Evolutionary conservation across 1,140 invertebrate species (phyloP).

Genomic region (Meloidogyne chitwoodi): DNA sequence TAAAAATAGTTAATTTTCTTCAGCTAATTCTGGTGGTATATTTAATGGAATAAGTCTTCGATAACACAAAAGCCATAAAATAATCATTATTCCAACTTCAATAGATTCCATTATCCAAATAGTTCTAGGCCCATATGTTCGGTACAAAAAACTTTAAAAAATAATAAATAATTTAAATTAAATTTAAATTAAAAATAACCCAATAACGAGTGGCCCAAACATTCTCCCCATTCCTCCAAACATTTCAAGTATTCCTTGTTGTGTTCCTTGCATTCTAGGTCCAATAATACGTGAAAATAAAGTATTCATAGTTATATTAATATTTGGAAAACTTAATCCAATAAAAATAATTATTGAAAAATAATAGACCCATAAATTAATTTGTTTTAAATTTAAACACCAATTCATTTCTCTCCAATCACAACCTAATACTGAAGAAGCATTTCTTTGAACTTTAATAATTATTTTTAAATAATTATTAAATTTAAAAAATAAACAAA

Average conservation of each 20-base stretch:
- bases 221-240: slow-evolving; percentile 28
- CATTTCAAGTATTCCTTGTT: slow-evolving; percentile 44
- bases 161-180: neutral
- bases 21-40: slow-evolving; percentile 1
- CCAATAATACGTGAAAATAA: slow-evolving; percentile 46
- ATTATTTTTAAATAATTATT: neutral
- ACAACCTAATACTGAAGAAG: slow-evolving; percentile 30
- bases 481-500: neutral
- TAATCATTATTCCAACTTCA: slow-evolving; percentile 26
- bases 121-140: slow-evolving; percentile 18
- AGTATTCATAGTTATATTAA: slow-evolving; percentile 45
- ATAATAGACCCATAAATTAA: slow-evolving; percentile 38
- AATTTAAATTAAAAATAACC: slow-evolving; percentile 19
- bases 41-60: slow-evolving; percentile 26
- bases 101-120: slow-evolving; percentile 27
- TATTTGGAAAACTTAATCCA: slow-evolving; percentile 32
- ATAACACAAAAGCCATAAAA: slow-evolving; percentile 25
- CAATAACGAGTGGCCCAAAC: slow-evolving; percentile 26
- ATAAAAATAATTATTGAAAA: slow-evolving; percentile 32
- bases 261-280: slow-evolving; percentile 34
- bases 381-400: slow-evolving; percentile 15
- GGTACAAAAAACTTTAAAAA: slow-evolving; percentile 24
- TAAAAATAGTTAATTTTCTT: neutral
- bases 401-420: slow-evolving; percentile 17
- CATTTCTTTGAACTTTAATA: slow-evolving; percentile 16